A percentile compares a stretch with the other conserved stretches of the same genome.
These are phyloP conservation scores for Xestia sexstrigata DNA, from an alignment of 2,888 invertebrate species.

Conservation along the genomic window DNA sequence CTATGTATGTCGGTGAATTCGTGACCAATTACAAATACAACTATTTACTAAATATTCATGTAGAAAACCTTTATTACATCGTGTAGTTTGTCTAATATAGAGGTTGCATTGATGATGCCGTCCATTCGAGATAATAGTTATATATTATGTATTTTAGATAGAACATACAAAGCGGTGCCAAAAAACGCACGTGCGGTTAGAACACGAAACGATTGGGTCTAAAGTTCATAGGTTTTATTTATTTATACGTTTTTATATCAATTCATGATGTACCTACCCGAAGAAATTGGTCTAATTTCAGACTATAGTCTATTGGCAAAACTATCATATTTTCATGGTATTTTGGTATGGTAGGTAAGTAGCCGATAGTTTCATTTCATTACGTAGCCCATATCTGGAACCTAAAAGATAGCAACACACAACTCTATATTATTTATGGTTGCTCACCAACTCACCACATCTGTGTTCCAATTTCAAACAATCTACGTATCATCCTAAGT, in stretches of 20 bases:
- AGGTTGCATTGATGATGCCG: conserved; percentile 40
- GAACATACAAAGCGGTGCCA: conserved; percentile 42
- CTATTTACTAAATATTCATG: conserved; percentile 30
- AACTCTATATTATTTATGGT: conserved; percentile 24
- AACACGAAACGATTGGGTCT: conserved; percentile 28
- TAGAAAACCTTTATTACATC: conserved; percentile 13
- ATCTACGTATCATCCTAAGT: neutral
- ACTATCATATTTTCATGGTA: neutral
- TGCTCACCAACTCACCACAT: neutral
- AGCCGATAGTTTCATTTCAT: conserved; percentile 31
- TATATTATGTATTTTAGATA: neutral
- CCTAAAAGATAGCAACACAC: conserved; percentile 8
- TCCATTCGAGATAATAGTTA: conserved; percentile 26
- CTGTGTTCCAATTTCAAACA: conserved; percentile 31
- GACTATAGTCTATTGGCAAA: conserved; percentile 42
- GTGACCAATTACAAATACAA: conserved; percentile 50
- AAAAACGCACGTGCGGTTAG: conserved; percentile 49
- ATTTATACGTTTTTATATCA: conserved; percentile 32
- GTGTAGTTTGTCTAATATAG: conserved; percentile 31
- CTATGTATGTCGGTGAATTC: conserved; percentile 25
- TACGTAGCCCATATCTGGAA: conserved; percentile 22
- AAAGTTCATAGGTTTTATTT: conserved; percentile 43
- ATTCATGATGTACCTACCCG: conserved; percentile 6
- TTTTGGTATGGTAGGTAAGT: conserved; percentile 22
- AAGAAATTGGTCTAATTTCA: conserved; percentile 42